Percentiles rank a stretch among this genome's conserved stretches.
Evolutionary conservation across 2,797 vertebrate genomes (phyloP).

Genomic region (Falco novaeseelandiae): DNA sequence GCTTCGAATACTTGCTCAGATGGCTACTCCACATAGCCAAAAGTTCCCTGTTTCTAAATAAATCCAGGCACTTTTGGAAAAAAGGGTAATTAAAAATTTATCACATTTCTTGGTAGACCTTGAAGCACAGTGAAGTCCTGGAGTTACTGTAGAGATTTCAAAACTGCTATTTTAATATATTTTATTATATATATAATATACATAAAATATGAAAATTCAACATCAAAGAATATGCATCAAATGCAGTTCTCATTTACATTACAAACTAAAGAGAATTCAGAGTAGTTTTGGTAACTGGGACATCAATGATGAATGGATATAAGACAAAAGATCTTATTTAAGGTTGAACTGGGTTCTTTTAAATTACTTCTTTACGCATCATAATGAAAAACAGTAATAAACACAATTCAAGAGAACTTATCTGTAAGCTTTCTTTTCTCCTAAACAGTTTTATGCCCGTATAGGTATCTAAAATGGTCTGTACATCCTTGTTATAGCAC

Average conservation of each 20-base stretch:
- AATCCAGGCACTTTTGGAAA: not conserved
- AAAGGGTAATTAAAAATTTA: not conserved
- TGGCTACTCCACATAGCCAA: not conserved
- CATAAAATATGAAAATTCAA: constrained; percentile 32
- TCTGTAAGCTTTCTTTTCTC: not conserved
- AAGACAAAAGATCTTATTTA: not conserved
- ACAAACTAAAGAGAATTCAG: constrained; percentile 26
- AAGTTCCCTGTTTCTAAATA: not conserved
- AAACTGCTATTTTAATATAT: not conserved
- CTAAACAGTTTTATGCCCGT: not conserved
- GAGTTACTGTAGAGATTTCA: not conserved
- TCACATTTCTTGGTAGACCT: not conserved
- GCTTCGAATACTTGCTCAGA: not conserved
- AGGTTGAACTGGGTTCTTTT: not conserved
- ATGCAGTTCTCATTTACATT: constrained; percentile 40
- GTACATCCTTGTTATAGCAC: not conserved
- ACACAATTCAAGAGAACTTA: not conserved
- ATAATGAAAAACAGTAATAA: not conserved
- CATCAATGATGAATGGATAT: not conserved
- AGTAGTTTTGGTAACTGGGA: constrained; percentile 38
- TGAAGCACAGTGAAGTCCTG: not conserved
- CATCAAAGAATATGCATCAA: constrained; percentile 39
- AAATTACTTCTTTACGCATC: not conserved
- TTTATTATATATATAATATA: not conserved
- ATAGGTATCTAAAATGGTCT: not conserved